Evolutionary conservation across 2,888 invertebrate genomes (phyloP).

Genomic region (Dusona sp.): DNA sequence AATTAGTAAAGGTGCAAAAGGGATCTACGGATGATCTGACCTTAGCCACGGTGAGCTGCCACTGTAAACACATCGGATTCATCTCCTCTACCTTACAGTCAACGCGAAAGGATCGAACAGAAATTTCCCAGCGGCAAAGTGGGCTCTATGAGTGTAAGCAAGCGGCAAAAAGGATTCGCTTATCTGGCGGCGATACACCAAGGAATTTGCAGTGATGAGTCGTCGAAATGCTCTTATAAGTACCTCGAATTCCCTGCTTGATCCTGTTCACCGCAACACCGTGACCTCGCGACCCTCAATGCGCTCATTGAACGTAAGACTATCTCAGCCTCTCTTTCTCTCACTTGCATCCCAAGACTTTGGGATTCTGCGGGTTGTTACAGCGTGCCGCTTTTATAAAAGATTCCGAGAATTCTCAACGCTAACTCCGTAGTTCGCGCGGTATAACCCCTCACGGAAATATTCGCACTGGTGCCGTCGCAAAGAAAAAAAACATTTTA

Average conservation of each 20-base stretch:
- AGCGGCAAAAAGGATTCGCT: slow-evolving; percentile 73
- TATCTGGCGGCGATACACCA: slow-evolving; percentile 74
- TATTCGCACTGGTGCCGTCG: slow-evolving; percentile 39
- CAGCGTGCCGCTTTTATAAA: slow-evolving; percentile 60
- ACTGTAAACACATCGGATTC: slow-evolving; percentile 51
- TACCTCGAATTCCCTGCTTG: slow-evolving; percentile 75
- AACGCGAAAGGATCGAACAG: slow-evolving; percentile 30
- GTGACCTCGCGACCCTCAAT: slow-evolving; percentile 69
- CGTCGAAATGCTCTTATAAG: slow-evolving; percentile 75
- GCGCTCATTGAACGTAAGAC: slow-evolving; percentile 25
- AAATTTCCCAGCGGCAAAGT: slow-evolving; percentile 57
- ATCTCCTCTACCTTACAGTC: slow-evolving; percentile 20
- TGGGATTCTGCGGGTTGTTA: slow-evolving; percentile 40
- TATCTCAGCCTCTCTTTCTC: slow-evolving; percentile 45
- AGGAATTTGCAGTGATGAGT: slow-evolving; percentile 79
- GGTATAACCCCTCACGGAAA: slow-evolving; percentile 48
- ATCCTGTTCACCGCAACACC: slow-evolving; percentile 72
- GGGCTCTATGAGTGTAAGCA: slow-evolving; percentile 26
- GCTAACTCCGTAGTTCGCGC: slow-evolving; percentile 59
- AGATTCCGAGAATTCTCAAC: slow-evolving; percentile 71
- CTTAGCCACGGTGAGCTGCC: slow-evolving; percentile 31
- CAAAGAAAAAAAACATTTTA: slow-evolving; percentile 19
- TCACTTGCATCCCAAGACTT: slow-evolving; percentile 43
- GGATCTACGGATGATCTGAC: slow-evolving; percentile 55
- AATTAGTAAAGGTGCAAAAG: slow-evolving; percentile 60